Base-by-base conservation (phyloP, 2,113 vertebrate genomes). In the Thalassoma bifasciatum region DNA sequence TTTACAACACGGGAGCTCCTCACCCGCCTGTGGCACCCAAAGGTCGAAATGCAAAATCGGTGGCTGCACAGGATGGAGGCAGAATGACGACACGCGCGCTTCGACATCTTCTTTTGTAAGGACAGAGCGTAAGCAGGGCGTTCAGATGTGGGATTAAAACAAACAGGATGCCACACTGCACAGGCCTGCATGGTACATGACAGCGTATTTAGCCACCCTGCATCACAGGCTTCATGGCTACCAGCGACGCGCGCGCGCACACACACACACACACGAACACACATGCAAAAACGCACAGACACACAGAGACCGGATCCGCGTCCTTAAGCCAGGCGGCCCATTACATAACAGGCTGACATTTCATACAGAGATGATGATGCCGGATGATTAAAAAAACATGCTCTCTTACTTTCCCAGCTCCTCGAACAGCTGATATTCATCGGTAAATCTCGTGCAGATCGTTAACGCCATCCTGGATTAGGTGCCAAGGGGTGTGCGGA, bases 361-460 rank as follows among this genome's bases (percentile, higher is more conserved):
- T 88, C 66, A 74, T 52, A 68, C 66, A 86, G 50, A 72, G 64
- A 82, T 76, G 69, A 49, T 49, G 46, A 75, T 82, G 53, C 66
- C 51, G 59, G 24, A 72, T 82, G 70, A 89, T 77, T 38, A 23
- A 57, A 23, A 49, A 66, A 65, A 71, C 61, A 63, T 68, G 65
- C 47, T 52, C 49, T 58, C 97, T 96, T 96, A 99, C 97, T 99
- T 99, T 68, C 97, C 97, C 74, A 98, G 96, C 95, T 99, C 97
- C 91, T 98, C 97, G 91, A 96, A 98, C 62, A 99, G 97, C 95
- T 99, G 97, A 72, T 98, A 99, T 92, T 99, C 97, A 82, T 98
- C 96, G 51, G 96, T 98, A 86, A 98, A 99, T 77, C 97, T 93
- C 89, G 97, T 99, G 94, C 97, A 98, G 93, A 96, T 94, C 51